Conservation (phyloP, 2,888 invertebrate genomes). For the Falcaria lacertinaria region DNA sequence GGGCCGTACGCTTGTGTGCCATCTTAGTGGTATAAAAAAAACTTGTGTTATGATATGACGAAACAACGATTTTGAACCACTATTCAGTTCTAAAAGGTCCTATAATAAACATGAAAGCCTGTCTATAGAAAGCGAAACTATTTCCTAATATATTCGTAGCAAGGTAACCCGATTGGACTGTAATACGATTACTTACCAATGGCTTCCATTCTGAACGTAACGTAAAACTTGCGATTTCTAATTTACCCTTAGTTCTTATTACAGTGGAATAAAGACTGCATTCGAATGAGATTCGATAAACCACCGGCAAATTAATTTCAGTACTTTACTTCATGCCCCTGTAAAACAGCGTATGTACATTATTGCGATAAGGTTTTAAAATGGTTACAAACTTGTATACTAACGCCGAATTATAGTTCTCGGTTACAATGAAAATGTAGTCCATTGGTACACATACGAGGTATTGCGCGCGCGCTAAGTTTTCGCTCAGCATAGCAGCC, state of each 20-base stretch:
- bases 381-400: constrained; percentile 40
- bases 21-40: no score
- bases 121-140: constrained; percentile 25
- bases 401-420: constrained; percentile 28
- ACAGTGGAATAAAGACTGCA: constrained; percentile 7
- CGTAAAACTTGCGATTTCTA: no score
- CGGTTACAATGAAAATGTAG: constrained; percentile 30
- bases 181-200: constrained; percentile 47
- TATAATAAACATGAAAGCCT: constrained; percentile 9
- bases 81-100: constrained; percentile 1
- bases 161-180: constrained; percentile 27
- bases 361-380: constrained; percentile 43
- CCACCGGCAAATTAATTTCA: constrained; percentile 9
- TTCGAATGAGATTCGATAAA: constrained; percentile 1
- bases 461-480: constrained; percentile 51
- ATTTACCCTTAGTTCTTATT: no score
- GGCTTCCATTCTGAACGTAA: constrained; percentile 11
- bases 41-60: no score
- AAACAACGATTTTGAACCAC: not conserved
- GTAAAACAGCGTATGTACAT: constrained; percentile 39
- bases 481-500: constrained; percentile 60
- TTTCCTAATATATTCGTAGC: constrained; percentile 23
- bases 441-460: constrained; percentile 41
- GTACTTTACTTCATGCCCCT: constrained; percentile 18
- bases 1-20: no score